These are phyloP conservation scores for Scaptomyza polygonia DNA, from an alignment of 2,888 invertebrate genomes.

Conservation along the genomic window DNA sequence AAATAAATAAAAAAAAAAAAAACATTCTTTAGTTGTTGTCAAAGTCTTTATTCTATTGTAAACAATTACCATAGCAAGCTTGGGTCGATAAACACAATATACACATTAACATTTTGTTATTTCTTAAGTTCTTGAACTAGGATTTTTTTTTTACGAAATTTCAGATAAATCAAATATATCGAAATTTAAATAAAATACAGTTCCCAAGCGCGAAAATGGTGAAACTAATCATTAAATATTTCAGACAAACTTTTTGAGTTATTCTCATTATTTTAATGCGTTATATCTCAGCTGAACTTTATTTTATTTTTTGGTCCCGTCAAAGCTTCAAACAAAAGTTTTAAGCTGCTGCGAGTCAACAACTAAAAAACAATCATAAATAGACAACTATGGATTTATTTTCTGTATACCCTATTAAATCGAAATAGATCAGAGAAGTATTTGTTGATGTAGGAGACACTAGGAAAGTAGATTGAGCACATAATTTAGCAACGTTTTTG, in stretches of 20 bases:
- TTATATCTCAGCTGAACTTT: constrained; percentile 1
- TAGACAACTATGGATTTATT: constrained; percentile 6
- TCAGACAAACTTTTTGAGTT: background rate
- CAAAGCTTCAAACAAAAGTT: constrained; percentile 37
- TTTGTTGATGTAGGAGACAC: too few species aligned
- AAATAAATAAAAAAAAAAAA: too few species aligned
- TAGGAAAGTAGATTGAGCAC: too few species aligned
- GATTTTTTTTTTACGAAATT: background rate
- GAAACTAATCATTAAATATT: background rate
- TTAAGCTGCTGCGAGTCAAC: constrained; percentile 14
- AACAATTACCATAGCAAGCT: too few species aligned
- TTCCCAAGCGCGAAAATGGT: background rate
- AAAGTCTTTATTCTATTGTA: too few species aligned
- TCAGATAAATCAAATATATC: background rate
- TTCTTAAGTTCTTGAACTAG: background rate
- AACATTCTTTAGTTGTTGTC: too few species aligned
- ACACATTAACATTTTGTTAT: background rate
- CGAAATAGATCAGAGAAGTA: background rate
- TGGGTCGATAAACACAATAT: too few species aligned
- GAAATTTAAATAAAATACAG: background rate
- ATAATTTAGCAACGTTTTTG: too few species aligned
- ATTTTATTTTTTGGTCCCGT: constrained; percentile 7
- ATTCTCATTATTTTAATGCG: background rate
- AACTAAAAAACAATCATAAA: constrained; percentile 34
- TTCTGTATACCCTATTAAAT: constrained; percentile 7